phyloP scores from a whole-genome alignment of 2,888 invertebrate species.

The Eucera pruinosa region DNA sequence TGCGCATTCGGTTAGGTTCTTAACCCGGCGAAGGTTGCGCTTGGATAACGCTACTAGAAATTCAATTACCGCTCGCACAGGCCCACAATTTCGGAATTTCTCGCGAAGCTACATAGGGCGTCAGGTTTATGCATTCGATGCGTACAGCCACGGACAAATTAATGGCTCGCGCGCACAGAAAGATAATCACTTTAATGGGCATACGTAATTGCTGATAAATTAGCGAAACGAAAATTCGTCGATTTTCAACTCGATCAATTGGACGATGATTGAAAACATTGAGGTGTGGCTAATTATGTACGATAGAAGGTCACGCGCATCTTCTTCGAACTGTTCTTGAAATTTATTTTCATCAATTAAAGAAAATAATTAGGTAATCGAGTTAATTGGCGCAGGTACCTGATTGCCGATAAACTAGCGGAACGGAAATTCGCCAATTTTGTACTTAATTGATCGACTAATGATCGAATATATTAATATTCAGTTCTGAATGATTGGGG shows the following conservation, averaged over 20 bases:
- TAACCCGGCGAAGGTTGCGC: slow-evolving; percentile 53
- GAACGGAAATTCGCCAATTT: no score
- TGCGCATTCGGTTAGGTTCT: slow-evolving; percentile 42
- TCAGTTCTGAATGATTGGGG: no score
- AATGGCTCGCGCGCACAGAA: slow-evolving; percentile 39
- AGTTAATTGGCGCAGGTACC: no score
- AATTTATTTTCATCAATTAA: no score
- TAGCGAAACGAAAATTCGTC: slow-evolving; percentile 36
- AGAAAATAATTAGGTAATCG: no score
- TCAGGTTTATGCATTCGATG: slow-evolving; percentile 33
- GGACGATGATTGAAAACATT: background rate
- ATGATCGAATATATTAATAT: no score
- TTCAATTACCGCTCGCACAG: slow-evolving; percentile 11
- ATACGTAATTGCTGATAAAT: slow-evolving; percentile 50
- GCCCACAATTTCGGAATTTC: slow-evolving; percentile 30
- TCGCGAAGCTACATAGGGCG: slow-evolving; percentile 17
- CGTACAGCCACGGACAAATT: slow-evolving; percentile 38
- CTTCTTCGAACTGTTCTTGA: no score
- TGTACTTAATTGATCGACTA: no score
- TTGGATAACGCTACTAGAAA: slow-evolving; percentile 11
- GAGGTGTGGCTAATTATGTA: no score
- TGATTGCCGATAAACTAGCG: no score
- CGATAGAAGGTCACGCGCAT: no score
- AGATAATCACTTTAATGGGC: slow-evolving; percentile 48
- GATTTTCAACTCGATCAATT: slow-evolving; percentile 25